Base-by-base conservation (phyloP, 2,888 invertebrate species). In the Philonicus albiceps region DNA sequence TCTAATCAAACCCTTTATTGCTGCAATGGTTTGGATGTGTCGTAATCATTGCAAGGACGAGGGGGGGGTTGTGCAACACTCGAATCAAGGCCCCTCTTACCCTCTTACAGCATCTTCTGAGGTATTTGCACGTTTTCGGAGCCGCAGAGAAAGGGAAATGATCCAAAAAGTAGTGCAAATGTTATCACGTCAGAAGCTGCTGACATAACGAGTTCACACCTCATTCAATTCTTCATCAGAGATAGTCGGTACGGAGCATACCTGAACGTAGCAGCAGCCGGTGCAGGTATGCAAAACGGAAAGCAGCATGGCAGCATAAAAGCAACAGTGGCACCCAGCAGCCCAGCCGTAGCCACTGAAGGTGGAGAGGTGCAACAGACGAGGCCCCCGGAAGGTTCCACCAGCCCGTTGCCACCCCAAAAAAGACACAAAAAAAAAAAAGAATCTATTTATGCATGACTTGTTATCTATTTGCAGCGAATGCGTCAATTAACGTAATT, bases 401-500 rank as follows among this genome's bases (percentile, higher is more conserved):
- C 3, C 31, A 16, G 5, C n/a, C 16, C 27, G 13, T n/a, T n/a
- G n/a, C n/a, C n/a, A n/a, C n/a, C n/a, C n/a, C n/a, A n/a, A n/a
- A n/a, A n/a, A n/a, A n/a, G n/a, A n/a, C n/a, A n/a, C n/a, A n/a
- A 84, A 84, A 84, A 73, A 74, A 85, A 84, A 84, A 84, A 73
- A 74, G 75, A 84, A 72, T 30, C 40, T 73, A 85, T 87, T 86
- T 83, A 87, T 87, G 72, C 87, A 85, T 87, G 87, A 88, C 86
- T 88, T 87, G 86, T 88, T 89, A 89, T 89, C 89, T 88, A 55
- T 87, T 88, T 87, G 86, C 88, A 88, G 87, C 87, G 88, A 89
- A 88, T 88, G 87, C 88, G 89, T 88, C 88, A 89, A 89, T 89
- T 89, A 89, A 83, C 87, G 87, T 88, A 86, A 89, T 89, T 89